A percentile compares a stretch with the other conserved stretches of the same genome.
Evolutionary conservation across 2,888 invertebrate genomes (phyloP).

Genomic region (Phymatocera aterrima): DNA sequence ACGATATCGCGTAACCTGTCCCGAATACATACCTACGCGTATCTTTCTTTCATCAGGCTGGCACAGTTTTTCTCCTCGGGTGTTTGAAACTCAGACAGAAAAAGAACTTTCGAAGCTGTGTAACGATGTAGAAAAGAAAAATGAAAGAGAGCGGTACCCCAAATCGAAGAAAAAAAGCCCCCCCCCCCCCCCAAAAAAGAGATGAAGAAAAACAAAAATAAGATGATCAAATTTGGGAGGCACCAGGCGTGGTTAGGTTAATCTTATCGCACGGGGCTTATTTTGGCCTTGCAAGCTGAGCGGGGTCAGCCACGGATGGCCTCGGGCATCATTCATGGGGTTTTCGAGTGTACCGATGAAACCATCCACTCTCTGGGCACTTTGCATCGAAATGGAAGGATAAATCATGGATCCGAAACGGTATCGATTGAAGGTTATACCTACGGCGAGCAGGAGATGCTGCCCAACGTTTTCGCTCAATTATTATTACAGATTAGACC

Average conservation of each 20-base stretch:
- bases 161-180: no score
- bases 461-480: constrained; percentile 53
- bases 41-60: not conserved
- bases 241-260: constrained; percentile 32
- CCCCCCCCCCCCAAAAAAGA: no score
- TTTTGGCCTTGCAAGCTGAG: constrained; percentile 32
- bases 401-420: constrained; percentile 46
- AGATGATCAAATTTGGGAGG: not conserved
- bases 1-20: constrained; percentile 25
- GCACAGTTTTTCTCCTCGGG: no score
- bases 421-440: constrained; percentile 17
- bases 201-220: not conserved
- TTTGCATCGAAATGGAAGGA: constrained; percentile 58
- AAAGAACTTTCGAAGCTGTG: not conserved
- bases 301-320: constrained; percentile 26
- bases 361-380: constrained; percentile 43
- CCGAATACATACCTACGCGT: not conserved
- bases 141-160: not conserved
- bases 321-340: constrained; percentile 17
- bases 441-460: not conserved
- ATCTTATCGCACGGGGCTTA: constrained; percentile 28
- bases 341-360: constrained; percentile 13
- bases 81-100: not conserved
- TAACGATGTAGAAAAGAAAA: not conserved
- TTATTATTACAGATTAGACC: constrained; percentile 60